A percentile compares a stretch with the other conserved stretches of the same genome.
phyloP scores from a whole-genome alignment of 1,140 invertebrate species.

The Bathynomus jamesi region DNA sequence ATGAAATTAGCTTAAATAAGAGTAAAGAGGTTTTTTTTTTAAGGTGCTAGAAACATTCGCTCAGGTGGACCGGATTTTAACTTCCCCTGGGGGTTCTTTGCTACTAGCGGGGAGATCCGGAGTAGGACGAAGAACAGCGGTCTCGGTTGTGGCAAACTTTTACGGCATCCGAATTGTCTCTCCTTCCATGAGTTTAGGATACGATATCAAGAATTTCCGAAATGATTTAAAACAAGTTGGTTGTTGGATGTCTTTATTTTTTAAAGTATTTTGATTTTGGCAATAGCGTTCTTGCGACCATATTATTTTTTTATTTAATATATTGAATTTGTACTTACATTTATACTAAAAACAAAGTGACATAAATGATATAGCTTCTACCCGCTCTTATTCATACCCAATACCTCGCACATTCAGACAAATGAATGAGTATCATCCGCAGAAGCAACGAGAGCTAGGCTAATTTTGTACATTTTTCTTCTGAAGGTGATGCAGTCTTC shows the following conservation, averaged over 20 bases:
- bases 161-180: constrained; percentile 60
- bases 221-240: constrained; percentile 52
- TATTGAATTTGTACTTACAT: not conserved
- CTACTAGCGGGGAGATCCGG: constrained; percentile 65
- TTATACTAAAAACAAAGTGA: not conserved
- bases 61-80: constrained; percentile 55
- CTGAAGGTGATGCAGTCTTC: constrained; percentile 66
- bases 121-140: constrained; percentile 64
- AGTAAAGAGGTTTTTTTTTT: no score
- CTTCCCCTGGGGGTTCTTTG: constrained; percentile 56
- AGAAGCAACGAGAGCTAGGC: no score
- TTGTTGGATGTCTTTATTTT: not conserved
- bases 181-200: constrained; percentile 52
- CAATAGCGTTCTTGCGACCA: not conserved
- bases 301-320: not conserved
- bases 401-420: no score
- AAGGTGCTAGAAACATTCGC: constrained; percentile 57
- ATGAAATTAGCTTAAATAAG: no score
- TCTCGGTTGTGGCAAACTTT: constrained; percentile 61
- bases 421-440: no score
- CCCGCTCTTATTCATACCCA: no score
- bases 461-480: no score
- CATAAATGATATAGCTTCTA: no score
- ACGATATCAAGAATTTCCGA: constrained; percentile 55
- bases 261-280: not conserved